These are phyloP conservation scores for Oscheius sp. DNA, from an alignment of 2,888 invertebrate genomes.

Conservation along the genomic window DNA sequence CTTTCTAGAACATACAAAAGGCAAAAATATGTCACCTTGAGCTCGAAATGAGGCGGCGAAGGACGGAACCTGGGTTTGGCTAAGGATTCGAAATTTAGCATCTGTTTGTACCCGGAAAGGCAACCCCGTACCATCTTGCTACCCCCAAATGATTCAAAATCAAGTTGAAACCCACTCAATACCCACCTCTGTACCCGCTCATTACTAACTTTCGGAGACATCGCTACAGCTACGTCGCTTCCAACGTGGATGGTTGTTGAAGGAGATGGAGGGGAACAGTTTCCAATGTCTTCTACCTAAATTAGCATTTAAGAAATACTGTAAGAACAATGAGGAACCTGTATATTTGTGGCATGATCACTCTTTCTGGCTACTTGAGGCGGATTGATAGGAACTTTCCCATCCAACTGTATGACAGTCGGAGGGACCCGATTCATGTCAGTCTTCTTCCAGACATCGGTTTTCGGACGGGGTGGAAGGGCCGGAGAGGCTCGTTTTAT, in stretches of 20 bases:
- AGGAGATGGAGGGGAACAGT: conserved; percentile 2
- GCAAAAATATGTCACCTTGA: no score
- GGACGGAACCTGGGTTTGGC: no score
- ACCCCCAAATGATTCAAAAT: no score
- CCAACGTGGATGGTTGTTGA: conserved; percentile 3
- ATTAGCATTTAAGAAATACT: background rate
- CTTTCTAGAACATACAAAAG: no score
- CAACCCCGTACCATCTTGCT: no score
- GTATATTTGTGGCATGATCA: conserved; percentile 21
- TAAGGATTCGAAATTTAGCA: no score
- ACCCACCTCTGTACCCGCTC: conserved; percentile 8
- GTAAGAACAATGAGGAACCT: background rate
- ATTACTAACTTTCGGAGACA: conserved; percentile 11
- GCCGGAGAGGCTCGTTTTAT: background rate
- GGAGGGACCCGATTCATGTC: conserved; percentile 24
- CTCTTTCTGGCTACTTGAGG: background rate
- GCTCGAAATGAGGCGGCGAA: no score
- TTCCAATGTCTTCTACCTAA: conserved; percentile 19
- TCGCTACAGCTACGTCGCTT: background rate
- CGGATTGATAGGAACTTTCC: background rate
- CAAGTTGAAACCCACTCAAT: no score
- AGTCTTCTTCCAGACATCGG: conserved; percentile 1
- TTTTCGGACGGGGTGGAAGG: conserved; percentile 1
- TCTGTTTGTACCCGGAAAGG: no score
- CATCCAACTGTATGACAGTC: conserved; percentile 27